Evolutionary conservation across 2,797 vertebrate species (phyloP), one percentile per base, ranked within the genome.

Genomic region (Rhinophrynus dorsalis): DNA sequence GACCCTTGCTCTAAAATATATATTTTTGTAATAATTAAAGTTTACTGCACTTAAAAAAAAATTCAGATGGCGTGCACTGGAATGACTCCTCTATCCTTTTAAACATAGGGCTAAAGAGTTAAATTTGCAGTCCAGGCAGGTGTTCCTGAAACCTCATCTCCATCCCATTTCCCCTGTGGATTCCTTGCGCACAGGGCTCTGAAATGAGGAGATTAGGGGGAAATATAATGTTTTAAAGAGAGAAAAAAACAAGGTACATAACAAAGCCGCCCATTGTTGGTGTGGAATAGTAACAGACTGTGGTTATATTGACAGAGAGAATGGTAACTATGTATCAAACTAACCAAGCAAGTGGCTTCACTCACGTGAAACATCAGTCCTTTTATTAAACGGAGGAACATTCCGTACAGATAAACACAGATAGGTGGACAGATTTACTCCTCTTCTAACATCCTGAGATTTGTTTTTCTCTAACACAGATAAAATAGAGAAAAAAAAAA

Each of bases 141-240:
- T 64, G 68, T 58, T 65, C 33, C 10, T 58, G 68, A 58, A 65
- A 72, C 33, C 33, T 58, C 44, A 72, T 64, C 42, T 33, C 27
- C 23, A 2, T 9, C n/a, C 5, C 17, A 17, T 44, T n/a, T 65
- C 68, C 61, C n/a, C 68, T n/a, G 27, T 13, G 61, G 68, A 58
- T 45, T 15, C 3, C 33, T 17, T 21, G 40, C 42, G 42, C 23
- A 11, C 45, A 20, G 52, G 58, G 32, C 52, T 58, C 60, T 38
- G 68, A 57, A 51, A 65, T 52, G 26, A 44, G 61, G 68, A 51
- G 61, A 72, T 64, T 72, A 72, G 18, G 27, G n/a, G 3, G 35
- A 51, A 58, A 72, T 65, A 45, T 40, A 71, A 71, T 51, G 54
- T 72, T 54, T 58, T 57, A 58, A 50, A 50, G 52, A 58, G 60